Conservation (phyloP, 2,888 invertebrate genomes). For the Asteroscopus sphinx region DNA sequence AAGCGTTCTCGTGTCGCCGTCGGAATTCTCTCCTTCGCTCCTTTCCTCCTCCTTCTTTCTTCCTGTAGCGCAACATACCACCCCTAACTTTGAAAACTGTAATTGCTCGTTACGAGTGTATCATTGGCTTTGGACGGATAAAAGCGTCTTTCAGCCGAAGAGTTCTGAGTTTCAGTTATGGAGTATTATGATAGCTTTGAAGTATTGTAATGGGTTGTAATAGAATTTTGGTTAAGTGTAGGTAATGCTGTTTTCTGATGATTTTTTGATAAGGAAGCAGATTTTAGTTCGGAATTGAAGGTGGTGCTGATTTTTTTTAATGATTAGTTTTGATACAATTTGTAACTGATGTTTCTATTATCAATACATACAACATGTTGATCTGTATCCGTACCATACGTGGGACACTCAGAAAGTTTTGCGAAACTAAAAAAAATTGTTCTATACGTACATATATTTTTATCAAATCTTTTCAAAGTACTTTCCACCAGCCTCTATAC, state of each 20-base stretch:
- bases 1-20: constrained; percentile 57
- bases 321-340: too few relatives aligned
- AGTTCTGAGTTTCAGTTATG: constrained; percentile 46
- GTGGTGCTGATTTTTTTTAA: too few relatives aligned
- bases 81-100: constrained; percentile 60
- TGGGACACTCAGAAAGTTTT: too few relatives aligned
- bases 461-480: too few relatives aligned
- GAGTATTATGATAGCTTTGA: constrained; percentile 41
- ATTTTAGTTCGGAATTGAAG: background rate
- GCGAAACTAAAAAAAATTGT: too few relatives aligned
- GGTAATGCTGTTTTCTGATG: background rate
- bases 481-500: too few relatives aligned
- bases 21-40: constrained; percentile 9
- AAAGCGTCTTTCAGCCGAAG: constrained; percentile 40
- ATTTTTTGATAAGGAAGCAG: constrained; percentile 2
- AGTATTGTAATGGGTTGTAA: constrained; percentile 30
- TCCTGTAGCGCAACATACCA: constrained; percentile 22
- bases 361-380: too few relatives aligned
- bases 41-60: constrained; percentile 4
- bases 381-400: too few relatives aligned
- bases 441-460: too few relatives aligned
- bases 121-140: constrained; percentile 59
- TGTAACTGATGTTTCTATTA: too few relatives aligned
- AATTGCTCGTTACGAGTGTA: constrained; percentile 63
- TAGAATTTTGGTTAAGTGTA: constrained; percentile 27